Evolutionary conservation across 2,113 vertebrate species (phyloP).

Genomic region (Numenius arquata): DNA sequence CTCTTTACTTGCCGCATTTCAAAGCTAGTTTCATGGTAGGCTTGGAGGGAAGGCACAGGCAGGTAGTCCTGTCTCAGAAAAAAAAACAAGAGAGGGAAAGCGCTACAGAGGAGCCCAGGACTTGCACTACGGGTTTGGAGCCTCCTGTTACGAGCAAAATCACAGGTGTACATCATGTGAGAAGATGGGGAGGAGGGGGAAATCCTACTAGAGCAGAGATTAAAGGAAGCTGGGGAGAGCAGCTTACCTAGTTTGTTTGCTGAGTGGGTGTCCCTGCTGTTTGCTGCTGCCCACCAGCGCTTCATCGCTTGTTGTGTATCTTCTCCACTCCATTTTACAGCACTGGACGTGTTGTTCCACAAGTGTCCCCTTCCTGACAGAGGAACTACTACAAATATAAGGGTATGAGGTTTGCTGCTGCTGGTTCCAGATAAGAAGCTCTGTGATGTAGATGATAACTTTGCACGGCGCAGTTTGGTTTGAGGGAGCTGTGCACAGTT

Average conservation of each 20-base stretch:
- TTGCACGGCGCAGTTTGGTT: neutral
- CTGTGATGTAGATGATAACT: neutral
- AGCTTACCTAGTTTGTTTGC: neutral
- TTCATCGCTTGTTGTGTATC: fast-evolving
- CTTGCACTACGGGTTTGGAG: neutral
- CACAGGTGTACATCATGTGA: neutral
- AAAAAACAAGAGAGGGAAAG: neutral
- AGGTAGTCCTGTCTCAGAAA: neutral
- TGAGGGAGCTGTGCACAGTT: neutral
- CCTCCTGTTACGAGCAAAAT: neutral
- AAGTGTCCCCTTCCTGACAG: neutral
- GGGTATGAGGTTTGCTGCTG: neutral
- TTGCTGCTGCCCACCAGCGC: neutral
- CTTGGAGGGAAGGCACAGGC: neutral
- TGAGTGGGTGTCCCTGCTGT: neutral
- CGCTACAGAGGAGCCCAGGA: neutral
- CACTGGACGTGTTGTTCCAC: neutral
- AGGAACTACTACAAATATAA: neutral
- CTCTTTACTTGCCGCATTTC: neutral
- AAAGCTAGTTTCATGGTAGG: neutral
- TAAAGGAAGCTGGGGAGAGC: neutral
- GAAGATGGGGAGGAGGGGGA: neutral
- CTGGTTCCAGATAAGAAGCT: neutral
- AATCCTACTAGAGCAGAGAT: neutral
- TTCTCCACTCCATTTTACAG: neutral